Base-by-base conservation (phyloP, 2,888 invertebrate species). In the Gisinianus flammeolus region DNA sequence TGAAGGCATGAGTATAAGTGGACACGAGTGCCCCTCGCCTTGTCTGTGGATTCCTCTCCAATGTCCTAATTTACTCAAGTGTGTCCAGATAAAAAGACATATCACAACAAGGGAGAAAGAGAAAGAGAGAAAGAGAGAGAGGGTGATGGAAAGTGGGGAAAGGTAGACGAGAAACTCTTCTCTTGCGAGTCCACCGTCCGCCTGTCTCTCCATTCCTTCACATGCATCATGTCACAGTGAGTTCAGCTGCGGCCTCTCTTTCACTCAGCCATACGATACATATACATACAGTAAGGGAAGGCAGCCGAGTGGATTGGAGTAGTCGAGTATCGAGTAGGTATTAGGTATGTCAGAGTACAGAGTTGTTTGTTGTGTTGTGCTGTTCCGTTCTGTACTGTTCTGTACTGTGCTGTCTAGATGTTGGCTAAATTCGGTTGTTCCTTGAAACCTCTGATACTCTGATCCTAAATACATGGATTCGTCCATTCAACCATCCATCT, bases 401-500 rank as follows among this genome's bases (percentile, higher is more conserved):
- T 68, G 8, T 52, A 67, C 74, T 74, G n/a, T n/a, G n/a, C n/a
- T n/a, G n/a, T n/a, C n/a, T n/a, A n/a, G n/a, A n/a, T n/a, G n/a
- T n/a, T n/a, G n/a, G n/a, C n/a, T n/a, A n/a, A n/a, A n/a, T n/a
- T n/a, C n/a, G n/a, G n/a, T n/a, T n/a, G n/a, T n/a, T n/a, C n/a
- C n/a, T n/a, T n/a, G n/a, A n/a, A n/a, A 52, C 66, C 66, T 66
- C 64, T 74, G 66, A 74, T 66, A 66, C 74, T 74, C 58, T 78
- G 76, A 78, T 80, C 80, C 77, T 68, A 77, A 78, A 80, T 81
- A 81, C 80, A 82, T 82, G 81, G 81, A 82, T 83, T 80, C 81
- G 79, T 78, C 67, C 71, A 79, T 79, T 78, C 79, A 78, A 81
- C 81, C 82, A 83, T 83, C 82, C 80, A 83, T 83, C 82, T 83